Base-by-base conservation (phyloP, 2,113 vertebrate species). In the Stercorarius parasiticus region DNA sequence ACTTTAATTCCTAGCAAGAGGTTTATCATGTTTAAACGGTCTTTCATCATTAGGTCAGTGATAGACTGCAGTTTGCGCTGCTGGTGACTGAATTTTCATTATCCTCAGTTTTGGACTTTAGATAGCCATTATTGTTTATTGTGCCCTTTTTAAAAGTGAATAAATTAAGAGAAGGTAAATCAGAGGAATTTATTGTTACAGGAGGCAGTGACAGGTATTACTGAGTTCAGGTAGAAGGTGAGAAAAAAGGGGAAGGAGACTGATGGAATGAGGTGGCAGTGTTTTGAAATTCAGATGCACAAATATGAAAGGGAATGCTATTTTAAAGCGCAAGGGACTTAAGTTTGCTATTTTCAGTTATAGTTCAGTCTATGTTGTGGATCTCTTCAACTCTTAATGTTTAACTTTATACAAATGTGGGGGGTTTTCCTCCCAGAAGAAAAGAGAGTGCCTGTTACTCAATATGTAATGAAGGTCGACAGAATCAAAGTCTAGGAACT, bases 1-100 rank as follows among this genome's bases (percentile, higher is more conserved):
- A 82, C 59, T 81, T 87, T 73, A 81, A 67, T 43, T 93, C 61
- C 52, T 92, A 84, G 92, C 42, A 81, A 72, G 45, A 55, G 52
- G 42, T 90, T 92, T 92, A 86, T 83, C 85, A 49, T 90, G 55
- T 94, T 90, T 83, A 86, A 97, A 50, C 45, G 91, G 62, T 80
- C 67, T 88, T 78, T 66, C 88, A 62, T 81, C 79, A 66, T 92
- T 78, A 78, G 58, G 67, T 93, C 79, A 93, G 76, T 86, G 69
- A 88, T 11, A 12, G 92, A 82, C 69, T 81, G 86, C 45, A 50
- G 79, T 78, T 52, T 86, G 85, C 2, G 0, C 79, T 62, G 69
- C 72, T 91, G 36, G 47, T 59, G 82, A 61, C 82, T 77, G 88
- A 74, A 67, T 86, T 87, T 83, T 92, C 72, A 69, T 97, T 86